Percentiles rank a stretch among this genome's conserved stretches.
Evolutionary conservation across 2,113 vertebrate genomes (phyloP).

Genomic region (Circaetus cinerascens): DNA sequence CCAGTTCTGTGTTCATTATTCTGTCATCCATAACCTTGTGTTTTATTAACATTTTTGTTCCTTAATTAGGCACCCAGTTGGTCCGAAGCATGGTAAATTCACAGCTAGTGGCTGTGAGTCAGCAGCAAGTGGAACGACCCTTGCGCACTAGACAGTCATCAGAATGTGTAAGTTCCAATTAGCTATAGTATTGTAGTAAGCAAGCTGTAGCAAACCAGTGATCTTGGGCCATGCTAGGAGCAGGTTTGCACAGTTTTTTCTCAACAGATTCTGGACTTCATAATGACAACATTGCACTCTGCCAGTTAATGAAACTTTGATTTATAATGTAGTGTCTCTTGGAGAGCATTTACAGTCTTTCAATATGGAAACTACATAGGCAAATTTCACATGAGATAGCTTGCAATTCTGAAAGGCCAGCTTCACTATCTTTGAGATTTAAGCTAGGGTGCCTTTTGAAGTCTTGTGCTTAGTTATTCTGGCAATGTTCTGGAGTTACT

Average conservation of each 20-base stretch:
- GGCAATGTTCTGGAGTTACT: not conserved
- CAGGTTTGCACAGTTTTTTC: not conserved
- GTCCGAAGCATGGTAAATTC: slow-evolving; percentile 83
- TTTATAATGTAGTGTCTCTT: not conserved
- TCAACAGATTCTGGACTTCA: not conserved
- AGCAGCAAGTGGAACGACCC: slow-evolving; percentile 78
- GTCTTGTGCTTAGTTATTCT: not conserved
- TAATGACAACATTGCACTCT: not conserved
- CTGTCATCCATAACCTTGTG: not conserved
- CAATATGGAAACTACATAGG: not conserved
- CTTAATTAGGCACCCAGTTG: slow-evolving; percentile 83
- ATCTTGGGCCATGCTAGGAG: not conserved
- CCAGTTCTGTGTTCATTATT: not conserved
- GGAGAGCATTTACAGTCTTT: not conserved
- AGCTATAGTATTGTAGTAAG: not conserved
- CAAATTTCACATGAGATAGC: not conserved
- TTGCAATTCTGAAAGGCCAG: not conserved
- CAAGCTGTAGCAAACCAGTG: not conserved
- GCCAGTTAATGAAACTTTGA: not conserved
- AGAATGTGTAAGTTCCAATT: slow-evolving; percentile 88
- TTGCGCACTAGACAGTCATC: slow-evolving; percentile 86
- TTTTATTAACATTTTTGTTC: not conserved
- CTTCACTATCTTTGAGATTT: not conserved
- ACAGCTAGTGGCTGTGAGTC: slow-evolving; percentile 84
- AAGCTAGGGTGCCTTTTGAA: not conserved